Evolutionary conservation across 2,113 vertebrate species (phyloP), one percentile per base, ranked within the genome.

Genomic region (Proterorhinus semilunaris): DNA sequence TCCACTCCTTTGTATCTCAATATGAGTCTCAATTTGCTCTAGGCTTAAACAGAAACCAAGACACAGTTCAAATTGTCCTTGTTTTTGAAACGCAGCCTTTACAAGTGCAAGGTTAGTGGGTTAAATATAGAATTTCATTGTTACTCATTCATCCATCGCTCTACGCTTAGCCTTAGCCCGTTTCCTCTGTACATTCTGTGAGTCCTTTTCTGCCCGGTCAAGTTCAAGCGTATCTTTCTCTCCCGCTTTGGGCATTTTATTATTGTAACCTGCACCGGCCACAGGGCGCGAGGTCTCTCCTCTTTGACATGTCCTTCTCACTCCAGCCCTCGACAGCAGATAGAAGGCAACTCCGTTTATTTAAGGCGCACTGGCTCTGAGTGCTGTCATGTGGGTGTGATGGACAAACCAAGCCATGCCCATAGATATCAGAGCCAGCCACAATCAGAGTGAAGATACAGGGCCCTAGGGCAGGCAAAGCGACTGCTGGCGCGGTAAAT

Each of bases 351-450:
- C 58, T 17, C 49, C 66, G 46, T 42, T 8, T 66, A 80, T 62
- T 43, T 59, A 58, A 66, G 74, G 66, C 65, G 47, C 0, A 15
- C 77, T 62, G 65, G 68, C 78, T 76, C 11, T 57, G 66, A 70
- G 69, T 47, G 46, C 75, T 27, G 54, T 61, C 1, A 50, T 69
- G 79, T 74, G 80, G 84, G 86, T 90, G 80, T 80, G 75, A 82
- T 63, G 75, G 83, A 85, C 79, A 80, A 80, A 82, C 72, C 21
- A 21, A 76, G 64, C 1, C 11, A 61, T 48, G 63, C 71, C 82
- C 82, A 78, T 76, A 53, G n/a, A 8, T 16, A 2, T 8, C 9
- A 17, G n/a, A 36, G 27, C 27, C 27, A 36, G 27, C 27, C 27
- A 36, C 27, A 36, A 36, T 36, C 27, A 36, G 27, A 36, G 27